Base-by-base conservation (phyloP, 2,888 invertebrate genomes). In the Acrocyrtus sp. region DNA sequence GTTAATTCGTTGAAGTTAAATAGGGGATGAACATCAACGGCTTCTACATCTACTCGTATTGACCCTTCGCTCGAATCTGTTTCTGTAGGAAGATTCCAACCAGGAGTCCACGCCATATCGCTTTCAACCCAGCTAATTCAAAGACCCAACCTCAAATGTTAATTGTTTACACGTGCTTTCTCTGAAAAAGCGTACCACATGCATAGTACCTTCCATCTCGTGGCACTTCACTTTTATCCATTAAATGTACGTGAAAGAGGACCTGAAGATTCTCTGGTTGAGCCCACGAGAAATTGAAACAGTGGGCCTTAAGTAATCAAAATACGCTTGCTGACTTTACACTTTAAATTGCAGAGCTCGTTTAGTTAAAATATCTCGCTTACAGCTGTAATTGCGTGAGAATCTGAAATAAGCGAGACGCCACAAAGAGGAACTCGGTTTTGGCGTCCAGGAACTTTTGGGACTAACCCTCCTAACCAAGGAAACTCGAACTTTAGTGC, bases 341-440 rank as follows among this genome's bases (percentile, higher is more conserved):
- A 45, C 5, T 17, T 15, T 5, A 45, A 17, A 17, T 15, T 15
- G 17, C 47, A 15, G 8, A 45, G 8, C 22, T 17, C 12, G 3
- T n/a, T 26, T 53, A n/a, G 6, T 2, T 53, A 34, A 5, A 22
- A 54, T 22, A n/a, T n/a, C n/a, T n/a, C n/a, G 12, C 34, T 48
- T 61, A 61, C 63, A 17, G 63, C 63, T n/a, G 63, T 43, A 8
- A 63, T 17, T 10, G 53, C 21, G 34, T 53, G 53, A 26, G 53
- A 17, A 19, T 63, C 63, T 10, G 21, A 43, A 12, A 63, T 39
- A 21, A 63, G 53, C 15, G 51, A 27, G 1, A 41, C 63, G 2
- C 63, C 63, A 27, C 63, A 63, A 39, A 63, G 53, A 0, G 53
- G 53, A 15, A 24, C 43, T 17, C 63, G 22, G 5, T 29, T 15